Base-by-base conservation (phyloP, 2,888 invertebrate species). In the Cistogaster globosa region DNA sequence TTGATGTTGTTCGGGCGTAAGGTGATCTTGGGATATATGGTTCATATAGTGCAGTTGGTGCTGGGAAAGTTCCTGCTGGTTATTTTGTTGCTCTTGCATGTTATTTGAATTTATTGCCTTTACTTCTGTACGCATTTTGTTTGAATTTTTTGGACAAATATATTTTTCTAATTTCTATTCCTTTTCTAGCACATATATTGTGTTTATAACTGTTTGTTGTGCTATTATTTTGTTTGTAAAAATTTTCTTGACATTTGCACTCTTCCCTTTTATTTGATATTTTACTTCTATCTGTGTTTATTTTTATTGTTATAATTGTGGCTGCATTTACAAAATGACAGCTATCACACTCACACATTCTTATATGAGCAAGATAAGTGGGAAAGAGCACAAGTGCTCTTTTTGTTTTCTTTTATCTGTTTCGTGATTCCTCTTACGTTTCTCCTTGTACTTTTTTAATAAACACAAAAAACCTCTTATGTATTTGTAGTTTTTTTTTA, bases 161-260 rank as follows among this genome's bases (percentile, higher is more conserved):
- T 53, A 36, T 57, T 75, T 87, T 80, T 71, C 6, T 87, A 78
- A 36, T 68, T 48, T 26, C 38, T 69, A 57, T 48, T 53, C 22
- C 48, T 48, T 42, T 65, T 32, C 16, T 51, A 11, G 1, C 18
- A 2, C 5, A 55, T 0, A 22, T 32, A 6, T 63, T 76, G 36
- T 67, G 58, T 11, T 71, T 68, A 42, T 45, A 58, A 60, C 42
- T 75, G 57, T 45, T 72, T 77, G 63, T 69, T 78, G 26, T 69
- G 60, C 38, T 69, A 63, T 42, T 67, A 58, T 57, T 83, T 84
- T 77, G 71, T 76, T 78, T 78, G 62, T 75, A 74, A 86, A 88
- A 88, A 87, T 88, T 87, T 88, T 79, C 86, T 88, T 89, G 89
- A 89, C 89, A 90, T 89, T 89, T 89, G 88, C 89, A 89, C 88